A percentile compares a stretch with the other conserved stretches of the same genome.
These are phyloP conservation scores for Siniperca scherzeri DNA, from an alignment of 2,797 vertebrate genomes.

Conservation along the genomic window DNA sequence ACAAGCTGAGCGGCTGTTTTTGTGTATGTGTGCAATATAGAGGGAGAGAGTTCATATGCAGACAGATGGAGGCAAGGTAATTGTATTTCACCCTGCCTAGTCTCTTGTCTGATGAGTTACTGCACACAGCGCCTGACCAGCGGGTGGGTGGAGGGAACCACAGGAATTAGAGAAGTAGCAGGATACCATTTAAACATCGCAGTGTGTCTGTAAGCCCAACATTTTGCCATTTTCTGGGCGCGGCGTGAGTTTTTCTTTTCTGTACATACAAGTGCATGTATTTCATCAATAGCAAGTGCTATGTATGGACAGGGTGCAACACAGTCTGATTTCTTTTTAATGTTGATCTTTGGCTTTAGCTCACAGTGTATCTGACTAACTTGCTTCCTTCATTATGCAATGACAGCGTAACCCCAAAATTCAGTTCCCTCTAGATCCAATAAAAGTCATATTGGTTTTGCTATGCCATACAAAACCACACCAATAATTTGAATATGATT, in stretches of 20 bases:
- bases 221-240: conserved; percentile 20
- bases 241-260: conserved; percentile 9
- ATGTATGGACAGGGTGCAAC: not conserved
- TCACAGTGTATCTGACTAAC: not conserved
- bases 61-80: conserved; percentile 71
- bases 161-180: conserved; percentile 59
- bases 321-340: not conserved
- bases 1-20: not conserved
- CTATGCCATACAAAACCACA: conserved; percentile 12
- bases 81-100: conserved; percentile 64
- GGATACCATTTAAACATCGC: conserved; percentile 64
- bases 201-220: conserved; percentile 20
- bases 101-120: conserved; percentile 61
- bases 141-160: conserved; percentile 46
- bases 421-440: not conserved
- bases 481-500: conserved; percentile 16
- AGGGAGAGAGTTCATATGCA: conserved; percentile 25
- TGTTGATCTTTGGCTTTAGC: not conserved
- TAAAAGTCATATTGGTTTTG: conserved; percentile 5
- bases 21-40: conserved; percentile 36
- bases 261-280: conserved; percentile 12
- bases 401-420: not conserved
- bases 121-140: conserved; percentile 39
- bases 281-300: conserved; percentile 35
- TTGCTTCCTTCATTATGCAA: not conserved